Evolutionary conservation across 1,140 invertebrate species (phyloP), one percentile per base, ranked within the genome.

Genomic region (Maconellicoccus hirsutus): DNA sequence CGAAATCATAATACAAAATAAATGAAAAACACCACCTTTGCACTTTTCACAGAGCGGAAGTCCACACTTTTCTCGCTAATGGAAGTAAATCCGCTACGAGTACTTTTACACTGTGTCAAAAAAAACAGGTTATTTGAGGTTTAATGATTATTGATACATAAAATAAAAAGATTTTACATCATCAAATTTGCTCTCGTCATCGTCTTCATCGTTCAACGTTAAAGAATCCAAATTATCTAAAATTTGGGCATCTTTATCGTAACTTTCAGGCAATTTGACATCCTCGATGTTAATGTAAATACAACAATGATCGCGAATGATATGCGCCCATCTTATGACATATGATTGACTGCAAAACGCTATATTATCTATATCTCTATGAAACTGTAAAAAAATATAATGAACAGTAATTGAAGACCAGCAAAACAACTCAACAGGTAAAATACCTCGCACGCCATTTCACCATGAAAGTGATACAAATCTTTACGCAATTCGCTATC

Each of bases 251-350:
- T 52, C 42, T 8, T 16, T 8, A 8, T 3, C 42, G n/a, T 52
- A 66, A 66, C 1, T 8, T 16, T 66, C 25, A 2, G 21, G 21
- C 25, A 16, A 10, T 23, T 10, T 4, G 6, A 23, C 8, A 23
- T 4, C 25, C 22, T 66, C 22, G 25, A 66, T 26, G 19, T 22
- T 22, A 3, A 66, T 6, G 10, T 25, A 66, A 23, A 23, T 3
- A 22, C 22, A 25, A 16, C 61, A 66, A 66, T 66, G 61, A 26
- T 66, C 61, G 4, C 61, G 61, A 22, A 66, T 66, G 6, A 66
- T 66, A 16, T 66, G 25, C 6, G 22, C 61, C 61, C 61, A 66
- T 16, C 61, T 23, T 26, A 66, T 25, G 1, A 66, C 61, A 66
- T 25, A 66, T 8, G 61, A 66, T 66, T 66, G 21, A 16, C 61